Base-by-base conservation (phyloP, 2,797 vertebrate genomes). In the Arrhamphus sclerolepis region DNA sequence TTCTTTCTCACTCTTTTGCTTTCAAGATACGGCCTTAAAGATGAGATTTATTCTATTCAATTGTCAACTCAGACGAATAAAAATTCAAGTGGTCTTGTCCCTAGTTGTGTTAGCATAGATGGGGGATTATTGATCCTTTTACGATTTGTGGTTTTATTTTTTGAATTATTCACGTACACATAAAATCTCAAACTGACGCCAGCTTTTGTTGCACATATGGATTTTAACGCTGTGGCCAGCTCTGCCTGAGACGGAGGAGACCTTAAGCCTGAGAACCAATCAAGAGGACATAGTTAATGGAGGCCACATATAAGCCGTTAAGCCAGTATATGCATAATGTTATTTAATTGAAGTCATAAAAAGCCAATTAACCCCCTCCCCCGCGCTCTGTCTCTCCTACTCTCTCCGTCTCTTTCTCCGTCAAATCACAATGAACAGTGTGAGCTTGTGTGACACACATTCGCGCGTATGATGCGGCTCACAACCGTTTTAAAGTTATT, bases 291-390 rank as follows among this genome's bases (percentile, higher is more conserved):
- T 93, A 91, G 91, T 93, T 93, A 93, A 93, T 92, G 87, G 92
- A 91, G 92, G 92, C 91, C 92, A 92, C 91, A 89, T 92, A 90
- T 91, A 91, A 92, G 91, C 90, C 86, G 91, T 91, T 93, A 93
- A 93, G 92, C 91, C 91, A 92, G 87, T 91, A 92, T 91, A 91
- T 92, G 92, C 91, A 92, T 92, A 93, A 93, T 93, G 91, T 92
- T 93, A 92, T 92, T 92, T 93, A 93, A 93, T 93, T 93, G 92
- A 90, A 93, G 91, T 93, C 91, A 93, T 93, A 93, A 93, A 93
- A 93, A 93, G 92, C 89, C 91, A 92, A 93, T 93, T 93, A 93
- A 92, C 91, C 91, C 90, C 80, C 85, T 71, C 78, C 71, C 77
- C 71, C 62, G 51, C 22, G 39, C 56, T 62, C 53, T 50, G 58